These are phyloP conservation scores for Agelastica alni DNA, from an alignment of 2,888 invertebrate genomes.

Conservation along the genomic window DNA sequence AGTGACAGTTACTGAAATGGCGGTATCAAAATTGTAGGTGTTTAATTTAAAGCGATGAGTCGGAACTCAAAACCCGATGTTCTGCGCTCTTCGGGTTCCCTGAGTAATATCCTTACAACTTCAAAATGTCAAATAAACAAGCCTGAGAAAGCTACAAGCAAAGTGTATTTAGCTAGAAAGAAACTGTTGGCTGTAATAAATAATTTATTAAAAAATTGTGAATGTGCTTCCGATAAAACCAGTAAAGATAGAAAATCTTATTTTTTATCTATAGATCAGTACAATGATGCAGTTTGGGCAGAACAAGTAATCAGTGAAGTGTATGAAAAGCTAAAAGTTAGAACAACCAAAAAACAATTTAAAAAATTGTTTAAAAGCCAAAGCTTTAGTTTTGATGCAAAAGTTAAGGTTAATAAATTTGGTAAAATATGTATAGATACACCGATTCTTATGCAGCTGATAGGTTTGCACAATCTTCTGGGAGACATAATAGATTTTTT, in stretches of 20 bases:
- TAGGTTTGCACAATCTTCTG: constrained; percentile 35
- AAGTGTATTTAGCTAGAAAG: constrained; percentile 25
- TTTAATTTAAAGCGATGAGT: constrained; percentile 6
- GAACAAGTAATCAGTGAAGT: constrained; percentile 31
- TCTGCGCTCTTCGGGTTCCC: constrained; percentile 10
- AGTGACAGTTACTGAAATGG: too few species aligned
- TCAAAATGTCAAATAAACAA: constrained; percentile 1
- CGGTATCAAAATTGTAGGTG: constrained; percentile 11
- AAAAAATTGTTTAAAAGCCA: constrained; percentile 16
- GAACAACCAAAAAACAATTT: constrained; percentile 17
- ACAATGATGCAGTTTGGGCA: constrained; percentile 34
- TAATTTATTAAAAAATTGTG: constrained; percentile 24
- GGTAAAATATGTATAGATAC: constrained; percentile 36
- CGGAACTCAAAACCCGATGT: constrained; percentile 9
- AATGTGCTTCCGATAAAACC: constrained; percentile 1
- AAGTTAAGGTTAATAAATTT: constrained; percentile 29
- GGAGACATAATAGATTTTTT: constrained; percentile 32
- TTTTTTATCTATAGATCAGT: constrained; percentile 33
- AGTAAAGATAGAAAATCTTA: constrained; percentile 13
- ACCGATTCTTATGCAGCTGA: constrained; percentile 33
- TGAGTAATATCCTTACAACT: constrained; percentile 4
- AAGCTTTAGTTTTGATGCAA: constrained; percentile 28
- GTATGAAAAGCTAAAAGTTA: constrained; percentile 13
- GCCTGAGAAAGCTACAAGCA: constrained; percentile 18
- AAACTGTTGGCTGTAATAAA: constrained; percentile 30